Base-by-base conservation (phyloP, 2,888 invertebrate species). In the Villa cingulata region DNA sequence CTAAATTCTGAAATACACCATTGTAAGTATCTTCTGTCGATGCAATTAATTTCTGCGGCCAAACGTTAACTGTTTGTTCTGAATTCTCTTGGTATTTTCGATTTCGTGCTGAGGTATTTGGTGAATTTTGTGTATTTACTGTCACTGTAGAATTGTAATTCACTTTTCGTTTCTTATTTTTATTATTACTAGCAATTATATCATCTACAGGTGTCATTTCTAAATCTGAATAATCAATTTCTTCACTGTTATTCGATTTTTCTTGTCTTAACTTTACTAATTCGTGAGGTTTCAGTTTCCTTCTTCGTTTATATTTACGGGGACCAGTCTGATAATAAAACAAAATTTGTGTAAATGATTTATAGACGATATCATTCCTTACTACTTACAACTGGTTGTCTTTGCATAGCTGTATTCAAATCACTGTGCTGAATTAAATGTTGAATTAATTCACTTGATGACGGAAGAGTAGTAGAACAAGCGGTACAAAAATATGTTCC, bases 401-500 rank as follows among this genome's bases (percentile, higher is more conserved):
- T 70, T 57, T 83, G 82, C 66, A 84, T 72, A 2, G 86, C 87
- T 0, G 88, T 88, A 62, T 88, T 88, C 54, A 83, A 80, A 64
- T 88, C 88, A 59, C 86, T 86, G 61, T 88, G 88, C 59, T 86
- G 81, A 41, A 88, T 87, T 54, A 88, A 75, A 65, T 88, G 88
- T 50, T 83, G 79, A 48, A 87, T 86, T 20, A 88, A 69, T 57
- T 87, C 86, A 16, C 77, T 75, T 3, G 87, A 84, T 0, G 83
- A 77, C 20, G 75, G 72, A 58, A 83, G 73, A 42, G 81, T 75
- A 41, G 80, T 78, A 0, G 78, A 77, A 62, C 88, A 88, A 1
- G 88, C 87, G 19, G 81, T 78, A 59, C 88, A 88, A 54, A 78
- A 76, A 60, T 78, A 87, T 39, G 77, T 77, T 16, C 77, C 80